Evolutionary conservation across 2,113 vertebrate genomes (phyloP).

Genomic region (Castor canadensis): DNA sequence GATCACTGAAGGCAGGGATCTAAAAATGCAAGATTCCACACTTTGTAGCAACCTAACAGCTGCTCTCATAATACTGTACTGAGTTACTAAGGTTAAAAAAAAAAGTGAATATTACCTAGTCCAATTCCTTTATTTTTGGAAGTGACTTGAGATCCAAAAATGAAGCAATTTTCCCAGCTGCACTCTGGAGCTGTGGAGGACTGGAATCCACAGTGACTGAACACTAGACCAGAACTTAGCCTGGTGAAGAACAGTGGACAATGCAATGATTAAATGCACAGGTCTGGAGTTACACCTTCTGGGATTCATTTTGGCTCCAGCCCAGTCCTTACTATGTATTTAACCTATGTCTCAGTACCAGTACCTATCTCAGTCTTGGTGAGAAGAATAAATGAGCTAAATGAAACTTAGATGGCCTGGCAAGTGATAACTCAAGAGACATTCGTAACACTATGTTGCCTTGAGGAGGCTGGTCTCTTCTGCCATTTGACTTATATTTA

Average conservation of each 20-base stretch:
- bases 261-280: not conserved
- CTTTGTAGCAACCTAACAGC: not conserved
- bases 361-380: not conserved
- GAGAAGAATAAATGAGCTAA: slow-evolving; percentile 23
- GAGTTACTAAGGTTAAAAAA: not conserved
- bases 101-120: not conserved
- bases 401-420: not conserved
- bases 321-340: not conserved
- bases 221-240: not conserved
- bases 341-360: not conserved
- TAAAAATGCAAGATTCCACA: not conserved
- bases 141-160: not conserved
- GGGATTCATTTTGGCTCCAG: not conserved
- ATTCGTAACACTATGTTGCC: not conserved
- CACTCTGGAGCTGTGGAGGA: not conserved
- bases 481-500: slow-evolving; percentile 13
- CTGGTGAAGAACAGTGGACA: not conserved
- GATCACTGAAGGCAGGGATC: not conserved
- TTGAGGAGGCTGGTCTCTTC: not conserved
- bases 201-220: not conserved
- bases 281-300: not conserved
- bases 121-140: not conserved
- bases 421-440: not conserved
- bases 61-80: not conserved
- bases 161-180: not conserved